Percentiles rank a stretch among this genome's conserved stretches.
Conservation (phyloP, 2,888 invertebrate genomes). For the Norana najaformis region DNA sequence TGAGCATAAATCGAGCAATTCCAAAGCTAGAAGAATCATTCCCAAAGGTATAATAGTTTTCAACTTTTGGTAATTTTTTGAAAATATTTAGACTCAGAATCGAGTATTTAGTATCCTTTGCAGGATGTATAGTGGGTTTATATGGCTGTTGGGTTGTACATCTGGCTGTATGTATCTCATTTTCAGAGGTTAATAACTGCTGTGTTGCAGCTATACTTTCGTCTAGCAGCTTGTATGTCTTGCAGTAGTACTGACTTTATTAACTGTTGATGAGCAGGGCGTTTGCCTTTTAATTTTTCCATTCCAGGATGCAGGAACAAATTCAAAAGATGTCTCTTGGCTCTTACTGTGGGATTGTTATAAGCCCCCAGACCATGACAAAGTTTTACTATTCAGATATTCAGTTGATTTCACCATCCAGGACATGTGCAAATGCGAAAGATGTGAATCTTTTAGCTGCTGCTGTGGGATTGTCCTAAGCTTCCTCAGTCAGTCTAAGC, state of each 20-base stretch:
- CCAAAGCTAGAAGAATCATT: constrained; percentile 4
- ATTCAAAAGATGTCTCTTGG: background rate
- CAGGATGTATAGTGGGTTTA: background rate
- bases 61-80: background rate
- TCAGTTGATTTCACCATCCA: too few relatives aligned
- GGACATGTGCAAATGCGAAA: too few relatives aligned
- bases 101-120: background rate
- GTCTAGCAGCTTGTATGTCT: too few relatives aligned
- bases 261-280: too few relatives aligned
- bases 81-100: background rate
- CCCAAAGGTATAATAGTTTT: constrained; percentile 3
- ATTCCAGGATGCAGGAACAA: background rate
- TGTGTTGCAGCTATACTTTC: too few relatives aligned
- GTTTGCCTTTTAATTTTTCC: background rate
- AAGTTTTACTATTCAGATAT: too few relatives aligned
- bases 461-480: too few relatives aligned
- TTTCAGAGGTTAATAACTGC: background rate
- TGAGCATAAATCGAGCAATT: background rate
- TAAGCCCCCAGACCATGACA: too few relatives aligned
- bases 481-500: background rate
- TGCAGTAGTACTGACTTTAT: too few relatives aligned
- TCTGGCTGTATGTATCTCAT: background rate
- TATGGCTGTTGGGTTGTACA: background rate
- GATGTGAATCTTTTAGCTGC: background rate
- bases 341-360: too few relatives aligned